phyloP scores from a whole-genome alignment of 2,797 vertebrate genomes.

The Petrocephalus sullivani region DNA sequence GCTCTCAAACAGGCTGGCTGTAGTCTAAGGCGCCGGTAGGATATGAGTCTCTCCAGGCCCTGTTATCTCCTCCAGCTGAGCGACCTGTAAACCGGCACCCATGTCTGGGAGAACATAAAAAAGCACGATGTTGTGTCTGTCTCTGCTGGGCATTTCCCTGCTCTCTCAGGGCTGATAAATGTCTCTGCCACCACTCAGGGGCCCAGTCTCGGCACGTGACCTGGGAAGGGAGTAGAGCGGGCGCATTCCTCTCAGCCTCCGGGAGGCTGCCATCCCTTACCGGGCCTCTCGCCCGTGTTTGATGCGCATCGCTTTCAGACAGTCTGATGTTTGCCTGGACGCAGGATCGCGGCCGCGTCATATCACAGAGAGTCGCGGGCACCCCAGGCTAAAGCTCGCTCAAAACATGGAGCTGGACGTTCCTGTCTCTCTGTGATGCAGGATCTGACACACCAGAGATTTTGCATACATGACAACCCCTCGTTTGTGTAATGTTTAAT shows the following conservation, averaged over 20 bases:
- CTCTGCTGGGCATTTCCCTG: neutral
- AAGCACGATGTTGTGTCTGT: neutral
- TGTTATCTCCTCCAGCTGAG: neutral
- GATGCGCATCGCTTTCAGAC: neutral
- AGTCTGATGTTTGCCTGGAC: neutral
- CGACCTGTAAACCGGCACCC: neutral
- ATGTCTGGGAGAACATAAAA: neutral
- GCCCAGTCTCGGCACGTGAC: no score
- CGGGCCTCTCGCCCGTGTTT: neutral
- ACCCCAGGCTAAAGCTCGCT: neutral
- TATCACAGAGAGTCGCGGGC: neutral
- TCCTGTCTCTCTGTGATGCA: neutral
- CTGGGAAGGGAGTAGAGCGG: neutral
- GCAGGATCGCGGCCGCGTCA: neutral
- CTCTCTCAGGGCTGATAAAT: neutral
- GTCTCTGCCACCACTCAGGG: neutral
- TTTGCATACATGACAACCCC: neutral
- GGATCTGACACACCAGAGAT: neutral
- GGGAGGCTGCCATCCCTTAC: neutral
- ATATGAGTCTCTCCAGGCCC: neutral
- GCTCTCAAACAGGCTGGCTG: neutral
- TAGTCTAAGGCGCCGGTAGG: neutral
- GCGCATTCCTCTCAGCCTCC: neutral
- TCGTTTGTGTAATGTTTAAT: neutral
- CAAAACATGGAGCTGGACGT: neutral